Evolutionary conservation across 1,140 invertebrate genomes (phyloP).

Genomic region (Trypoxylus dichotomus): DNA sequence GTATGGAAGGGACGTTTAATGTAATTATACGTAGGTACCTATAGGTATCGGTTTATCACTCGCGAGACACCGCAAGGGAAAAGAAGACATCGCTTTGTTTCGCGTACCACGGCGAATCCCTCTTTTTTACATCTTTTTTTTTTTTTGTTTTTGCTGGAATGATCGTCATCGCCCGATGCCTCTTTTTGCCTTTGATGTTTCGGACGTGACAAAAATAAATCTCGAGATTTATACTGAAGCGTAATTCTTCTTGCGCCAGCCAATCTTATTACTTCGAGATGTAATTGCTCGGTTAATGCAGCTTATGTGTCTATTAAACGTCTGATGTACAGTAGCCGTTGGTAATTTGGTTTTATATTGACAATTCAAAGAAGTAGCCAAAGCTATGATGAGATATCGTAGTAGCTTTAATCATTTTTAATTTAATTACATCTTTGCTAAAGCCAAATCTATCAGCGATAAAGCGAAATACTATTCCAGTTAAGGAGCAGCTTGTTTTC

Average conservation of each 20-base stretch:
- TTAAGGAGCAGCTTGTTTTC: no score
- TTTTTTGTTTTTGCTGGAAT: no score
- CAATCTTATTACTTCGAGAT: background rate
- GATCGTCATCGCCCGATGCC: background rate
- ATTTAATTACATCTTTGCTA: no score
- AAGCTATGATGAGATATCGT: no score
- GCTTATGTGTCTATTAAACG: background rate
- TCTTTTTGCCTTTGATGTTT: background rate
- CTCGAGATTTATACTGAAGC: background rate
- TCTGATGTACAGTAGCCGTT: background rate
- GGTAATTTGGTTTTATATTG: background rate
- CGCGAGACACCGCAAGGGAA: background rate
- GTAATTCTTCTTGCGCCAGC: background rate
- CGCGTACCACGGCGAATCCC: background rate
- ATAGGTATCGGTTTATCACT: background rate
- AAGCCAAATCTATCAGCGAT: no score
- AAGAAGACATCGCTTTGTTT: background rate
- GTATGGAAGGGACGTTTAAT: background rate
- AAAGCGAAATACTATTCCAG: no score
- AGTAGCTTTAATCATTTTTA: no score
- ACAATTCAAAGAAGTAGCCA: background rate
- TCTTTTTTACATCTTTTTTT: background rate
- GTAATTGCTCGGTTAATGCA: background rate
- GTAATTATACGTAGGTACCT: background rate
- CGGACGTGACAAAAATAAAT: constrained; percentile 18